Evolutionary conservation across 2,888 invertebrate species (phyloP), one percentile per base, ranked within the genome.

Genomic region (Athalia circularis): DNA sequence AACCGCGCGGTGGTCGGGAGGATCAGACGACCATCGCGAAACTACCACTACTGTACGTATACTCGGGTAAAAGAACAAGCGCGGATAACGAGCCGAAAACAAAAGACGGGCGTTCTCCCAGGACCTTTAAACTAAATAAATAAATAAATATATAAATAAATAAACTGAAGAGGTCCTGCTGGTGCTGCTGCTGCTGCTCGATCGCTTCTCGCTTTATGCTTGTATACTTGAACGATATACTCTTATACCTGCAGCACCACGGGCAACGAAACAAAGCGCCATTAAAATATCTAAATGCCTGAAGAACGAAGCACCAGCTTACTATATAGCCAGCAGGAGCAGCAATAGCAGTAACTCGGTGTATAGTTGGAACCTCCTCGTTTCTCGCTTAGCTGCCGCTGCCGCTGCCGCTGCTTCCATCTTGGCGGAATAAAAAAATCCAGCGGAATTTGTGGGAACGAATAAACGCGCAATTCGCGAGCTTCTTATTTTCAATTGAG

Each of bases 221-320:
- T 29, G 2, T 29, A 29, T 29, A 29, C 29, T 29, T 29, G 29
- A 29, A 29, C 29, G 29, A 29, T 29, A 29, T 29, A 29, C 29
- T 29, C 29, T 29, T 29, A 29, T 29, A 29, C 29, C 29, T 2
- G 29, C 29, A 29, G 9, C 65, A 47, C 67, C 7, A 78, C 54
- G 61, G 64, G 65, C 64, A 59, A 78, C 70, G 79, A 82, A 83
- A 88, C 87, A 88, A 88, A 89, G 87, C 88, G 85, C 85, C 88
- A 88, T 89, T 90, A 88, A 90, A 88, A 88, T 87, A 88, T 85
- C 82, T 79, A 81, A 84, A 84, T 84, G 84, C 82, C 80, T 45
- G 57, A 11, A 13, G 3, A 50, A 43, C 68, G 29, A 29, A 29
- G 29, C 29, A 29, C 29, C 29, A 29, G 29, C 29, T 29, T 29